Conservation (phyloP, 2,797 vertebrate genomes). For the Neosalanx taihuensis region DNA sequence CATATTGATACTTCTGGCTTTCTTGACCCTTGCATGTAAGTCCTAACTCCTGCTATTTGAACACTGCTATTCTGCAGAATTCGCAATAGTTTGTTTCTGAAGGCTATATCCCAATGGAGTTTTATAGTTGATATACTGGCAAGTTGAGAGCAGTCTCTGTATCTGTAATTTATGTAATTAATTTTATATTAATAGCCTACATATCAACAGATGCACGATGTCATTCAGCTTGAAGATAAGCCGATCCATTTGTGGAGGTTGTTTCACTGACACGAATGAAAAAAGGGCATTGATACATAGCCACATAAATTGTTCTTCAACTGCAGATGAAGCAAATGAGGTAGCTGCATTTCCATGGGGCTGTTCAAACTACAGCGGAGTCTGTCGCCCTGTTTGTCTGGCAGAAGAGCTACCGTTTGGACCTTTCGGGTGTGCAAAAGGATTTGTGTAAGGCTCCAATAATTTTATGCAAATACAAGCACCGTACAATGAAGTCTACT, state of each 20-base stretch:
- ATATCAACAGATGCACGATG: too few species aligned
- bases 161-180: background rate
- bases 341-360: constrained; percentile 32
- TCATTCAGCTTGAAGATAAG: too few species aligned
- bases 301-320: background rate
- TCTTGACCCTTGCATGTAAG: constrained; percentile 35
- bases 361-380: constrained; percentile 35
- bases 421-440: constrained; percentile 42
- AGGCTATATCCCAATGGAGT: background rate
- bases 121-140: background rate
- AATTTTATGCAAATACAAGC: background rate
- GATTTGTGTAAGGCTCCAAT: constrained; percentile 38
- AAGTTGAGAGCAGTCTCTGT: background rate
- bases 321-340: constrained; percentile 24
- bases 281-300: background rate
- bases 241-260: too few species aligned
- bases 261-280: too few species aligned
- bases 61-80: background rate
- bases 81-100: too few species aligned
- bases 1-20: constrained; percentile 25
- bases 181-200: too few species aligned
- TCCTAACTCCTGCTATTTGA: background rate
- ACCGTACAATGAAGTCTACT: background rate
- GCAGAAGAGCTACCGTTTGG: constrained; percentile 45
- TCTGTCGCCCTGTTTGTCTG: constrained; percentile 41